These are phyloP conservation scores for Drosophila nigricruria DNA, from an alignment of 2,888 invertebrate genomes.

Conservation along the genomic window DNA sequence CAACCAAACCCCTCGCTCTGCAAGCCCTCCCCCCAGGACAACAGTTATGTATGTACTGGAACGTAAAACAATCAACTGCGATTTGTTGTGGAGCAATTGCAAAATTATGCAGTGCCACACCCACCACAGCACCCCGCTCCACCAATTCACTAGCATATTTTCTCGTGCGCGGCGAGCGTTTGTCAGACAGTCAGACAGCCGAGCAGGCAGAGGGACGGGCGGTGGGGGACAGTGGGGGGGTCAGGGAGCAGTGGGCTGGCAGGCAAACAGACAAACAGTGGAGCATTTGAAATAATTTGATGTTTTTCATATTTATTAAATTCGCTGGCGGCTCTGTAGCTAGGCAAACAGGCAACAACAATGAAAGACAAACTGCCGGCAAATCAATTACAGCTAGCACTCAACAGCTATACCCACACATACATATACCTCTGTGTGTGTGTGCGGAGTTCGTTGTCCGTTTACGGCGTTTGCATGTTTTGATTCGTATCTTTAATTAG, in stretches of 20 bases:
- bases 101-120: constrained; percentile 72
- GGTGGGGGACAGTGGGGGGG: neutral
- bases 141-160: constrained; percentile 47
- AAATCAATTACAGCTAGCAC: constrained; percentile 72
- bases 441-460: constrained; percentile 71
- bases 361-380: constrained; percentile 69
- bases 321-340: constrained; percentile 44
- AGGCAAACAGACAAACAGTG: constrained; percentile 33
- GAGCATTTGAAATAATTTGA: constrained; percentile 78
- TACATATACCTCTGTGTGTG: constrained; percentile 12
- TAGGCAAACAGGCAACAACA: constrained; percentile 43
- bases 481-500: constrained; percentile 77
- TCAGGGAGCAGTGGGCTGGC: constrained; percentile 5
- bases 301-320: constrained; percentile 80
- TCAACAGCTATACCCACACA: constrained; percentile 45
- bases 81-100: constrained; percentile 80
- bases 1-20: constrained; percentile 11
- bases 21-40: constrained; percentile 1
- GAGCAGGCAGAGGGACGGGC: neutral
- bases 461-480: constrained; percentile 69
- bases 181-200: constrained; percentile 54
- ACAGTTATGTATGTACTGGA: constrained; percentile 52
- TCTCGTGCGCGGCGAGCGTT: constrained; percentile 71
- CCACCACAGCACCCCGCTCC: constrained; percentile 4
- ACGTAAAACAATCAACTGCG: constrained; percentile 80